Evolutionary conservation across 2,113 vertebrate genomes (phyloP).

Genomic region (Phyllostomus hastatus): DNA sequence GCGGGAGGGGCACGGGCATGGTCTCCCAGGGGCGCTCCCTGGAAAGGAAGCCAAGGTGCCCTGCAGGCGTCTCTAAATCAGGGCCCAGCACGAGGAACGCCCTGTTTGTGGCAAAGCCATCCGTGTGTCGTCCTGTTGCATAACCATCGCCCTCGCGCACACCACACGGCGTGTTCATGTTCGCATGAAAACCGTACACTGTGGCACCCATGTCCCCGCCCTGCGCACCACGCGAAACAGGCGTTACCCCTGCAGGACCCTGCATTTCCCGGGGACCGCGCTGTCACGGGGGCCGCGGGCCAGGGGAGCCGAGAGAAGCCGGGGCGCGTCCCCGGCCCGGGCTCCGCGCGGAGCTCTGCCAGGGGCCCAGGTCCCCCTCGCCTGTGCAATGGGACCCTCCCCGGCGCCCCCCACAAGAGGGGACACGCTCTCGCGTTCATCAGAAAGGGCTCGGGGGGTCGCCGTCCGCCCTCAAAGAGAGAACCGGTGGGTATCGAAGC

Average conservation of each 20-base stretch:
- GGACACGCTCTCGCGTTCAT: rapidly evolving
- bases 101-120: too few relatives aligned
- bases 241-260: too few relatives aligned
- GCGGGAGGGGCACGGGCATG: rapidly evolving
- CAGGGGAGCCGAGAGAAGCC: rapidly evolving
- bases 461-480: not conserved
- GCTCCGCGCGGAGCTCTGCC: not conserved
- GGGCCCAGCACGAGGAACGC: too few relatives aligned
- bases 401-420: not conserved
- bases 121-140: too few relatives aligned
- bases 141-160: too few relatives aligned
- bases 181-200: too few relatives aligned
- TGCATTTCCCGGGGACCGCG: rapidly evolving
- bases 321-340: not conserved
- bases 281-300: rapidly evolving
- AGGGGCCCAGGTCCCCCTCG: not conserved
- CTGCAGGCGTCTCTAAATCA: not conserved
- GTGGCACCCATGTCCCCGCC: too few relatives aligned
- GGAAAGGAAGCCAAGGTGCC: not conserved
- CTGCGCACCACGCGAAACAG: too few relatives aligned
- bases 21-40: rapidly evolving
- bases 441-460: not conserved
- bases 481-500: rapidly evolving
- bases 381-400: not conserved
- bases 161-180: too few relatives aligned